Conservation (phyloP, 2,113 vertebrate genomes). For the Dinomys branickii region DNA sequence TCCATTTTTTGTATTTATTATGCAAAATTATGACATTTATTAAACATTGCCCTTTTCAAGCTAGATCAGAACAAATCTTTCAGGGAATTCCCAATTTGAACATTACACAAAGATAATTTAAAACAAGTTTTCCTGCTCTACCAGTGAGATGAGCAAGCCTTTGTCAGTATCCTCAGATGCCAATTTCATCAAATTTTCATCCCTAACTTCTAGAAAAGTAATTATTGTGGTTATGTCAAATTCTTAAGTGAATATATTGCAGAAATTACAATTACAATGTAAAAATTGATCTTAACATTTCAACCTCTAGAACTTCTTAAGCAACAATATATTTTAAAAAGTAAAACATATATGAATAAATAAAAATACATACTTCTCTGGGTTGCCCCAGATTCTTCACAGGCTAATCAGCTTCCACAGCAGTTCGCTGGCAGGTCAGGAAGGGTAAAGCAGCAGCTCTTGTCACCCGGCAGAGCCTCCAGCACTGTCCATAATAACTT, state of each 20-base stretch:
- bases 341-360: not conserved
- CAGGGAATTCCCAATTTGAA: constrained; percentile 80
- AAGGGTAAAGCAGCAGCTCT: constrained; percentile 42
- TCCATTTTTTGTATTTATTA: constrained; percentile 40
- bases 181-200: constrained; percentile 14
- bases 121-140: constrained; percentile 56
- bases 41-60: constrained; percentile 75
- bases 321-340: not conserved
- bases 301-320: not conserved
- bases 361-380: not conserved
- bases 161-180: constrained; percentile 46
- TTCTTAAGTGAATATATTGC: constrained; percentile 34
- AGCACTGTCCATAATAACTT: not conserved
- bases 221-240: not conserved
- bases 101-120: constrained; percentile 71
- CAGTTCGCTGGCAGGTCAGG: not conserved
- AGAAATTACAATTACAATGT: constrained; percentile 43
- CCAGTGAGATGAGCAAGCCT: constrained; percentile 20
- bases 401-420: constrained; percentile 8
- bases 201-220: not conserved
- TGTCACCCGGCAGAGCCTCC: not conserved
- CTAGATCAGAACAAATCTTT: constrained; percentile 74
- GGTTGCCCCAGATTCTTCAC: not conserved
- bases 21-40: constrained; percentile 81
- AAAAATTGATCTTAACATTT: constrained; percentile 47